Evolutionary conservation across 2,113 vertebrate genomes (phyloP), one percentile per base, ranked within the genome.

Genomic region (Periophthalmodon schlosseri): DNA sequence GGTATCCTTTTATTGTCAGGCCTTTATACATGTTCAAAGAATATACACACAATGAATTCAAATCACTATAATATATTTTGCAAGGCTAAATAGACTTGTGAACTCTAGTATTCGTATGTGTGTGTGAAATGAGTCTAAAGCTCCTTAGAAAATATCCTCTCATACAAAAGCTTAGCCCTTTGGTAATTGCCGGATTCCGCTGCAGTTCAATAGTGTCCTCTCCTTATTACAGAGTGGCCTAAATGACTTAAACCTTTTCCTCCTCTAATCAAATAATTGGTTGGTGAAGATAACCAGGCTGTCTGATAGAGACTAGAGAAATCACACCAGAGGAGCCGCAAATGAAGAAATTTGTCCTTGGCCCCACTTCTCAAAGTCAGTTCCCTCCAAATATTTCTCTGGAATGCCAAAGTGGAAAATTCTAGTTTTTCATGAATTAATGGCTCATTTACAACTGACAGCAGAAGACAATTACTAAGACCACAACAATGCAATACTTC

Each of bases 231-330:
- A 75, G 85, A 80, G 76, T 83, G 77, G 74, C 72, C 84, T 88
- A 81, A 90, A 91, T 89, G 87, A 86, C 86, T 89, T 84, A 88
- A 89, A 88, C 84, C 69, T 82, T 77, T 87, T 83, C 85, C 82
- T 80, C 33, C 58, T 85, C 88, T 93, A 91, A 93, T 93, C 91
- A 93, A 93, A 93, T 93, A 93, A 91, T 94, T 93, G 91, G 85
- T 89, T 84, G 75, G 88, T 88, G 86, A 61, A 84, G 91, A 93
- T 92, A 91, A 90, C 72, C 69, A 72, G 24, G 64, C 75, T 75
- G 47, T 83, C 73, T 88, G 87, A 90, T 89, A 84, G 82, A 85
- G 77, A 85, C 77, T 70, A 76, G 71, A 75, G 39, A 83, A 70
- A 65, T 34, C 74, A 86, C 58, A 79, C 76, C 83, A 86, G 57